Evolutionary conservation across 2,113 vertebrate species (phyloP).

Genomic region (Cololabis saira): DNA sequence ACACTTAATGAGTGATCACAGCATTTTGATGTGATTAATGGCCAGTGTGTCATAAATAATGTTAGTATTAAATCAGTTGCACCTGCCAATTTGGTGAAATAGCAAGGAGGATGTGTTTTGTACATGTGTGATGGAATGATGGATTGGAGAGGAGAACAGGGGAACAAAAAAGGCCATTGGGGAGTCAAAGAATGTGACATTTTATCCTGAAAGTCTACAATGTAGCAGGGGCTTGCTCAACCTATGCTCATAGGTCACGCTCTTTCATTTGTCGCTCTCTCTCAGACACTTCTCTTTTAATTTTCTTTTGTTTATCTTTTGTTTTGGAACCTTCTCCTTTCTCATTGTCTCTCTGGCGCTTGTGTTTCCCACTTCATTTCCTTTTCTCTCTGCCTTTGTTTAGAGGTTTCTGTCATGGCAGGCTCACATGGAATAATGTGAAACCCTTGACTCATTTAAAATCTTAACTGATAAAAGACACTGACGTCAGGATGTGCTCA

Average conservation of each 20-base stretch:
- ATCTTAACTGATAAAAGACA: conserved; percentile 31
- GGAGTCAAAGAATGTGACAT: conserved; percentile 50
- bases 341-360: no score
- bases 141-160: conserved; percentile 10
- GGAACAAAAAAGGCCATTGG: conserved; percentile 29
- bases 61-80: conserved; percentile 50
- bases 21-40: conserved; percentile 56
- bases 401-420: conserved; percentile 52
- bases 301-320: conserved; percentile 13
- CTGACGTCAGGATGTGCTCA: conserved; percentile 20
- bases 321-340: no score
- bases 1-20: conserved; percentile 22
- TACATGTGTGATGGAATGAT: conserved; percentile 9
- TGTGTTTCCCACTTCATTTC: conserved; percentile 3
- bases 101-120: background rate
- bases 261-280: background rate
- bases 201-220: conserved; percentile 45
- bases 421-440: conserved; percentile 44
- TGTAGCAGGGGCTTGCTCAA: conserved; percentile 13
- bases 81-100: conserved; percentile 63
- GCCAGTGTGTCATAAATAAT: conserved; percentile 21
- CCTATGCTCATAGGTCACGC: background rate
- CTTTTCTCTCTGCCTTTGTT: conserved; percentile 13
- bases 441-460: conserved; percentile 38
- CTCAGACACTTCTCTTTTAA: background rate